phyloP scores from a whole-genome alignment of 2,888 invertebrate genomes.

The Petrolisthes cinctipes region DNA sequence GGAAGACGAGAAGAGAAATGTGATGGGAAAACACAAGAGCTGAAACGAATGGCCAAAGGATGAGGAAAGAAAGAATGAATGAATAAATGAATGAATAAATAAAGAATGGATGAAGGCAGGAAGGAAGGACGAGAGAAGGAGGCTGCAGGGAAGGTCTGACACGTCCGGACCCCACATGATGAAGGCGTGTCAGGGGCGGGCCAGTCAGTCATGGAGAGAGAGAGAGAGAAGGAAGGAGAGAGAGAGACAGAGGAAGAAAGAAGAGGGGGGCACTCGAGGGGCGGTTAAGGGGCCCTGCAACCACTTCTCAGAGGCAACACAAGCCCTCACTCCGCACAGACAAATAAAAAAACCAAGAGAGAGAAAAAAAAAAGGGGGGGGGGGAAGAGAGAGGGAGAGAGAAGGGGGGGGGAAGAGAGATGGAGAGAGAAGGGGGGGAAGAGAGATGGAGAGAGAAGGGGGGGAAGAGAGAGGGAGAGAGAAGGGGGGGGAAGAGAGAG shows the following conservation, averaged over 20 bases:
- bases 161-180: too few species aligned
- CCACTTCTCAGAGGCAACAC: conserved; percentile 5
- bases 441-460: too few species aligned
- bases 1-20: not conserved
- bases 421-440: too few species aligned
- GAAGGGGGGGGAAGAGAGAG: not conserved
- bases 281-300: conserved; percentile 17
- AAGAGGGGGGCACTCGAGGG: not conserved
- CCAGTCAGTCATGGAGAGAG: not conserved
- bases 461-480: not conserved
- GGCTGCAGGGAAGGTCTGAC: too few species aligned
- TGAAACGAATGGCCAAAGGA: not conserved
- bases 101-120: too few species aligned
- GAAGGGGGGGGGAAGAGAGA: too few species aligned
- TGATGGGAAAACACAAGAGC: not conserved
- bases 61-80: not conserved
- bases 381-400: not conserved
- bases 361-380: not conserved
- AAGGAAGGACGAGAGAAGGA: too few species aligned
- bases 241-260: not conserved
- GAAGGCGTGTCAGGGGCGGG: not conserved
- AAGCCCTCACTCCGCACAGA: not conserved
- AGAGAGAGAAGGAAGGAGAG: not conserved
- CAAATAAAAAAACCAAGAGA: not conserved
- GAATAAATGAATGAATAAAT: too few species aligned